phyloP scores from a whole-genome alignment of 2,888 invertebrate species.

The Pandemis cinnamomeana region DNA sequence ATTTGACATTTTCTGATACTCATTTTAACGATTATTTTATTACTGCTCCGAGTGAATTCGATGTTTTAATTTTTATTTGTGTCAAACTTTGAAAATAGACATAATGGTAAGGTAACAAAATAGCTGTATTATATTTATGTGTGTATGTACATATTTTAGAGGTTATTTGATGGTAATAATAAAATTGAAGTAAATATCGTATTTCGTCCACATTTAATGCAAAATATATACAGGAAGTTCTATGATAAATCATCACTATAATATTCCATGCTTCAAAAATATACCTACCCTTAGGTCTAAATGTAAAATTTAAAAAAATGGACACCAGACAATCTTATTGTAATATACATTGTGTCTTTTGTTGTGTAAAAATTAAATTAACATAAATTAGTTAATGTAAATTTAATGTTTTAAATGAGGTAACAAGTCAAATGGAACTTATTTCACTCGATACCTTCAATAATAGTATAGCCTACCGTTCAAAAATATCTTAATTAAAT shows the following conservation, averaged over 20 bases:
- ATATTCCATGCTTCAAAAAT: constrained; percentile 21
- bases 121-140: constrained; percentile 46
- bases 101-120: constrained; percentile 37
- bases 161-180: constrained; percentile 33
- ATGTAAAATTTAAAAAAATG: constrained; percentile 20
- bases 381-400: neutral
- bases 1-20: too few relatives aligned
- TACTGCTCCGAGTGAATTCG: neutral
- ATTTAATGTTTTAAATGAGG: neutral
- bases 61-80: constrained; percentile 14
- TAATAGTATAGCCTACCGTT: too few relatives aligned
- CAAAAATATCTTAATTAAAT: too few relatives aligned
- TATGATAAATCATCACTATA: constrained; percentile 9
- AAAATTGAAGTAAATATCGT: constrained; percentile 67
- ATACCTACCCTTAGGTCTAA: constrained; percentile 19
- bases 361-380: neutral
- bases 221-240: constrained; percentile 34
- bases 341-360: constrained; percentile 5
- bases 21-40: too few relatives aligned
- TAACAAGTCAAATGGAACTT: neutral
- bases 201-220: constrained; percentile 74
- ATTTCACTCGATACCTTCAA: neutral
- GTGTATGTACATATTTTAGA: constrained; percentile 25
- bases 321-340: constrained; percentile 32
- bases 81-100: constrained; percentile 11